These are phyloP conservation scores for Sialia sialis DNA, from an alignment of 2,113 vertebrate species.

Conservation along the genomic window DNA sequence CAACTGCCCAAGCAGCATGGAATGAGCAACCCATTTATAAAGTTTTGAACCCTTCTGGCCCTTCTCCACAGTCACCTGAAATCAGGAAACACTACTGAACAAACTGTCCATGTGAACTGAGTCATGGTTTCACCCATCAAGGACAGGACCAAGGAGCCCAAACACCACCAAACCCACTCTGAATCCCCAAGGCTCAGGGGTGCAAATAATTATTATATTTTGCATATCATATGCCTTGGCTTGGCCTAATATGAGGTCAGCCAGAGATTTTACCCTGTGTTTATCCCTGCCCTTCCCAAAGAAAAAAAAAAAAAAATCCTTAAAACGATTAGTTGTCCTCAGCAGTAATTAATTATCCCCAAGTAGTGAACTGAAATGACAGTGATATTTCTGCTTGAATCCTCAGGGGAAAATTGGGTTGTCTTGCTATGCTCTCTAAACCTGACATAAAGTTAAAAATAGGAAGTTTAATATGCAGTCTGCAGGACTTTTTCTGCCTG, in stretches of 20 bases:
- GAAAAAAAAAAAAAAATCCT: not conserved
- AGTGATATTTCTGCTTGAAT: conserved; percentile 53
- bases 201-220: not conserved
- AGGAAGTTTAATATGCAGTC: conserved; percentile 52
- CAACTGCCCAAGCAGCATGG: not conserved
- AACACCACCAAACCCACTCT: not conserved
- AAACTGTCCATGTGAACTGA: not conserved
- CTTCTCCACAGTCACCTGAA: not conserved
- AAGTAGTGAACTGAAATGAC: conserved; percentile 50
- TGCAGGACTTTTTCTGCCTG: conserved; percentile 30
- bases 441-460: conserved; percentile 58
- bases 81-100: not conserved
- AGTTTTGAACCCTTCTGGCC: not conserved
- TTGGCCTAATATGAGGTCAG: not conserved
- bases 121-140: not conserved
- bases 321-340: conserved; percentile 39
- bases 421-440: conserved; percentile 39
- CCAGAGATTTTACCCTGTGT: not conserved
- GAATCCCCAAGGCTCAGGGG: not conserved
- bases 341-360: conserved; percentile 49
- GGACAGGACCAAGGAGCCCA: not conserved
- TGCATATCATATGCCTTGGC: not conserved
- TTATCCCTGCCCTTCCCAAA: not conserved
- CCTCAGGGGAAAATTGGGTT: conserved; percentile 11
- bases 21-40: not conserved